Evolutionary conservation across 2,113 vertebrate species (phyloP), one percentile per base, ranked within the genome.

Genomic region (Chaetodon trifascialis): DNA sequence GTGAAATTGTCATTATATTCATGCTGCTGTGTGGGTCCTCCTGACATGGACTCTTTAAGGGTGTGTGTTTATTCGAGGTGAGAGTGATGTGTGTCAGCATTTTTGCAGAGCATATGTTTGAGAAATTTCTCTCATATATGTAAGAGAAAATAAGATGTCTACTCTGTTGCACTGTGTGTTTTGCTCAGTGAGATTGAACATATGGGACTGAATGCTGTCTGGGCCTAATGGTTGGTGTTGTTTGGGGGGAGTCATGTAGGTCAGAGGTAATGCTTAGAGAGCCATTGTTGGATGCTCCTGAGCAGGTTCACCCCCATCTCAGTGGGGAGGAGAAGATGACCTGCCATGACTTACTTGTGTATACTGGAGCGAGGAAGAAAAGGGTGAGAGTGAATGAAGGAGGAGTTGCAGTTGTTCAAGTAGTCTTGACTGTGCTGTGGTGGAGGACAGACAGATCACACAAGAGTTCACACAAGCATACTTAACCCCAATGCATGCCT

Each of bases 281-380:
- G 15, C 34, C 72, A 82, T 89, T 92, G 84, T 90, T 73, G 14
- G 51, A 19, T 68, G 59, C 54, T 63, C 42, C 54, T 60, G 42
- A 85, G 58, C 80, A 83, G 72, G 78, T 79, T 89, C 38, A 23
- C 63, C 74, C 52, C 54, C 30, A 17, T 46, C n/a, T 12, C 84
- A 54, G 74, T 44, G 21, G 65, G 81, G 84, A 85, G 67, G 79
- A 80, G 79, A 80, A 46, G 47, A 56, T 89, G 89, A 91, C 87
- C 87, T 76, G 46, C 47, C 34, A 1, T 54, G 82, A 83, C 82
- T 88, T 40, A 79, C 52, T 19, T 0, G 15, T 17, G 52, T 78
- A 40, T 54, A 54, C 60, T 56, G 63, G 66, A 56, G 49, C n/a
- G 2, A 47, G 54, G 60, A 68, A 78, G 68, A 76, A 55, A 74